Evolutionary conservation across 1,140 invertebrate genomes (phyloP).

Genomic region (Metopolophium dirhodum): DNA sequence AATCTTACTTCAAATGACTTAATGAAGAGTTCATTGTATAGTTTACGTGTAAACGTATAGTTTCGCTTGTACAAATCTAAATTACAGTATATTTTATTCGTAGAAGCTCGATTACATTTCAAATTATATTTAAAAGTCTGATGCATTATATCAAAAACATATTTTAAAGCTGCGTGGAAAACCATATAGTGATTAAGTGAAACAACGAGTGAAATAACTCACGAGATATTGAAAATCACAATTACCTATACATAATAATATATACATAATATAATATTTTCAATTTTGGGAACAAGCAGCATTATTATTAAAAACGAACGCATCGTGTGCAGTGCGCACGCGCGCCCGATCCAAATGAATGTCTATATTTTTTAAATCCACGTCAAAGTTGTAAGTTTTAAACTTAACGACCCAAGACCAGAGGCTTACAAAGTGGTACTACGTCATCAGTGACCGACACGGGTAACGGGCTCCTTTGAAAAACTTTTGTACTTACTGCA

Average conservation of each 20-base stretch:
- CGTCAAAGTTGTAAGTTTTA: slow-evolving; percentile 27
- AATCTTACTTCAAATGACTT: neutral
- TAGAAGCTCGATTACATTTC: too few species aligned
- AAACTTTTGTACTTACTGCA: neutral
- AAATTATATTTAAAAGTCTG: too few species aligned
- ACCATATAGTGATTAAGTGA: neutral
- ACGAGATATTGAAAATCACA: neutral
- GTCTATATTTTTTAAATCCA: neutral
- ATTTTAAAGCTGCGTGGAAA: neutral
- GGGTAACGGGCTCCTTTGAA: slow-evolving; percentile 24
- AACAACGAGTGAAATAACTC: neutral
- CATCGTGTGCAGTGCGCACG: neutral
- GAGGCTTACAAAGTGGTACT: slow-evolving; percentile 34
- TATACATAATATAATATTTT: neutral
- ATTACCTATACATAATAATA: too few species aligned
- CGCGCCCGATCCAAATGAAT: neutral
- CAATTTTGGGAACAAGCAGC: neutral
- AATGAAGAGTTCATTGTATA: neutral
- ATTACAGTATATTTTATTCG: neutral
- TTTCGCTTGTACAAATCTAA: neutral
- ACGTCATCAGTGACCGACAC: slow-evolving; percentile 33
- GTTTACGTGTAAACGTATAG: neutral
- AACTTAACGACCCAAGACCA: slow-evolving; percentile 31
- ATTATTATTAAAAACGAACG: neutral
- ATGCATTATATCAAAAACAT: neutral